Evolutionary conservation across 2,888 invertebrate genomes (phyloP).

Genomic region (Horisme vitalbata): DNA sequence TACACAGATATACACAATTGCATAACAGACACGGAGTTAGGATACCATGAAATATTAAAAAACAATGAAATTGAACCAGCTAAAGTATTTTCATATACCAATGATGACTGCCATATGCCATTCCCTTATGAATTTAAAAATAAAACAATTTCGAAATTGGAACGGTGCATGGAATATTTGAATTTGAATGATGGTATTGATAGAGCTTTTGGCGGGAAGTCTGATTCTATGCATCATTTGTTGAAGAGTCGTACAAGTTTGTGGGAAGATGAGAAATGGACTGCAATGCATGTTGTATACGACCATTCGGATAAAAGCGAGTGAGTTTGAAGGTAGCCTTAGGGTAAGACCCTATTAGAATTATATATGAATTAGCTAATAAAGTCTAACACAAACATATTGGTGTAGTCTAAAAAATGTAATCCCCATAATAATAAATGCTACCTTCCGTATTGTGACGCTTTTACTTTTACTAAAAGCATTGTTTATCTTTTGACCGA

Average conservation of each 20-base stretch:
- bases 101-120: constrained; percentile 80
- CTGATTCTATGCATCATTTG: constrained; percentile 54
- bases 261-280: constrained; percentile 53
- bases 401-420: too few species aligned
- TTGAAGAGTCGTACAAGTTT: constrained; percentile 60
- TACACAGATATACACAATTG: constrained; percentile 85
- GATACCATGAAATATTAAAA: constrained; percentile 54
- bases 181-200: constrained; percentile 45
- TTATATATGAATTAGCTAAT: too few species aligned
- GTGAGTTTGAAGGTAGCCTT: constrained; percentile 48
- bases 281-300: constrained; percentile 65
- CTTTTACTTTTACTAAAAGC: too few species aligned
- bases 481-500: too few species aligned
- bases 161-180: constrained; percentile 46
- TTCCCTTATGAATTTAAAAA: constrained; percentile 47
- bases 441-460: too few species aligned
- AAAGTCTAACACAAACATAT: too few species aligned
- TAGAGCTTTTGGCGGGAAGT: constrained; percentile 31
- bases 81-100: constrained; percentile 81
- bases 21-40: constrained; percentile 79
- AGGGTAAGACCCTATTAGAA: too few species aligned
- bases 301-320: constrained; percentile 69
- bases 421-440: too few species aligned
- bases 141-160: constrained; percentile 40
- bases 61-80: constrained; percentile 53